Evolutionary conservation across 2,888 invertebrate species (phyloP).

Genomic region (Platynereis dumerilii): DNA sequence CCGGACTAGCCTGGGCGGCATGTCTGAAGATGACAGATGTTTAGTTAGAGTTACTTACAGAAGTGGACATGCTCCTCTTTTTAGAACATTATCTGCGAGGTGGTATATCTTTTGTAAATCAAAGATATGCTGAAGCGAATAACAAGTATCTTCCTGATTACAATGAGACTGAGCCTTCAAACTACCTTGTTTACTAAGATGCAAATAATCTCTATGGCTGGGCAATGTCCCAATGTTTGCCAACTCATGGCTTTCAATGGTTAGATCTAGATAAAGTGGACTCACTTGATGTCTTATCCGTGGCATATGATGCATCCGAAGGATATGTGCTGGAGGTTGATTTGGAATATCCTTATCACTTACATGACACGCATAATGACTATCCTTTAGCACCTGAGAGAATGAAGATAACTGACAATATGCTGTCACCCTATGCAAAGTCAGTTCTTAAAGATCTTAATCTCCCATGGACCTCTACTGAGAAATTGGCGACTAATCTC

Average conservation of each 20-base stretch:
- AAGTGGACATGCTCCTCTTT: conserved; percentile 44
- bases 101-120: neutral
- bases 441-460: no score
- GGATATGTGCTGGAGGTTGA: conserved; percentile 64
- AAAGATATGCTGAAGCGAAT: no score
- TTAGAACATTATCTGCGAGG: conserved; percentile 29
- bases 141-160: no score
- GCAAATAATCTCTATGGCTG: neutral
- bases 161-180: no score
- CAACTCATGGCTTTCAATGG: neutral
- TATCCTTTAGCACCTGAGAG: conserved; percentile 47
- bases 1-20: no score
- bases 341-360: conserved; percentile 58
- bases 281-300: neutral
- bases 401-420: neutral
- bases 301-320: conserved; percentile 9
- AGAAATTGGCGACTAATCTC: neutral
- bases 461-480: neutral
- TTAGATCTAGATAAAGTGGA: neutral
- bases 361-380: conserved; percentile 50
- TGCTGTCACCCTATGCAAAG: neutral
- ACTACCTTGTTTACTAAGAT: no score
- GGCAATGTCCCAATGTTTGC: neutral
- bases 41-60: conserved; percentile 40
- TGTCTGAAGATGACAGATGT: conserved; percentile 40